A percentile compares a stretch with the other conserved stretches of the same genome.
These are phyloP conservation scores for Calliopsis andreniformis DNA, from an alignment of 1,140 invertebrate species.

Conservation along the genomic window DNA sequence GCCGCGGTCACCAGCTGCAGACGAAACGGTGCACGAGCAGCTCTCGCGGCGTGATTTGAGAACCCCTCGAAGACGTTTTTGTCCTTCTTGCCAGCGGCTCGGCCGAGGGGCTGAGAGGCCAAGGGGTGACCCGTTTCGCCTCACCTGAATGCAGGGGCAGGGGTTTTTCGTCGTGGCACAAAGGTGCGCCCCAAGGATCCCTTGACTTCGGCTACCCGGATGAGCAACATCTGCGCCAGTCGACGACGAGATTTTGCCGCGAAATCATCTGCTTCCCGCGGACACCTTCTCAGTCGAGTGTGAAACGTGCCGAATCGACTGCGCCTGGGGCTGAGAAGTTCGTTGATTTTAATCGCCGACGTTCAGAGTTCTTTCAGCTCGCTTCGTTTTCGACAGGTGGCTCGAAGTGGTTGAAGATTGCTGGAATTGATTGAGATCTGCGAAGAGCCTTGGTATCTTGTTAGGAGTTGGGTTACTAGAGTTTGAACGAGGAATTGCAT, in stretches of 20 bases:
- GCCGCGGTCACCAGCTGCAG: constrained; percentile 24
- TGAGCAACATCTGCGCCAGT: constrained; percentile 78
- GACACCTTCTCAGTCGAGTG: too few relatives aligned
- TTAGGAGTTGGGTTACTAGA: too few relatives aligned
- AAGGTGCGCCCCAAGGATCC: constrained; percentile 77
- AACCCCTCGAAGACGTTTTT: constrained; percentile 78
- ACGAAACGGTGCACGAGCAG: too few relatives aligned
- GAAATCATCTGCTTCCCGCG: constrained; percentile 53
- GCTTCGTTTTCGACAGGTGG: too few relatives aligned
- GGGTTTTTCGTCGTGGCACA: constrained; percentile 75
- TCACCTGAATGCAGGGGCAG: constrained; percentile 73
- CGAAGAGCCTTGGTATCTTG: too few relatives aligned
- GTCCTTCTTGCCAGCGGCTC: constrained; percentile 64
- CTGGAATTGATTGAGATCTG: too few relatives aligned
- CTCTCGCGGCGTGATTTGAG: constrained; percentile 56
- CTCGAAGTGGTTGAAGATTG: too few relatives aligned
- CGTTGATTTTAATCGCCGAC: too few relatives aligned
- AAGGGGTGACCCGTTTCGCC: constrained; percentile 64
- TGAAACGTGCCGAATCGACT: too few relatives aligned
- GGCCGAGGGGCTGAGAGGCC: constrained; percentile 38
- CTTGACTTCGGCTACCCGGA: constrained; percentile 77
- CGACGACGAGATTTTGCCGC: constrained; percentile 75
- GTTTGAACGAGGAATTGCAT: too few relatives aligned
- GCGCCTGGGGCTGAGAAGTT: too few relatives aligned
- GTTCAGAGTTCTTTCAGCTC: too few relatives aligned